phyloP scores from a whole-genome alignment of 2,113 vertebrate genomes.

The Crotalus helleri region DNA sequence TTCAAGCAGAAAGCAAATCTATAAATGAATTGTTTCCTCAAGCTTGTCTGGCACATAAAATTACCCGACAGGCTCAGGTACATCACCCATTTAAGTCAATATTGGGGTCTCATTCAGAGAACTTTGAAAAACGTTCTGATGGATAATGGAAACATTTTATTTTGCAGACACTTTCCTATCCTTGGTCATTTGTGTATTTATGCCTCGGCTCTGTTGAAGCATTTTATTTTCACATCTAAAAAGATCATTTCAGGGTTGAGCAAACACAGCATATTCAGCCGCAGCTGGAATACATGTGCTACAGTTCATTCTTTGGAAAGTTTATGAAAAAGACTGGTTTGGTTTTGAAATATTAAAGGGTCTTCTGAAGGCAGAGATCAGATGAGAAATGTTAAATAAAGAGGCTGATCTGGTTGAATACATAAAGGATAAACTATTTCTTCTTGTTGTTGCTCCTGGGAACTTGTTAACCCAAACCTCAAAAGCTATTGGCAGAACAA shows the following conservation, averaged over 20 bases:
- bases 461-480: constrained; percentile 21
- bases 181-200: constrained; percentile 59
- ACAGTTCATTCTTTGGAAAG: constrained; percentile 66
- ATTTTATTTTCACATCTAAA: constrained; percentile 70
- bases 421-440: constrained; percentile 50
- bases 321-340: constrained; percentile 58
- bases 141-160: constrained; percentile 52
- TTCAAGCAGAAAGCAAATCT: neutral
- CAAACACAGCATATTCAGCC: constrained; percentile 65
- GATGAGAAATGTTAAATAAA: constrained; percentile 63
- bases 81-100: constrained; percentile 29
- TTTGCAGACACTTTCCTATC: constrained; percentile 37
- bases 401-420: constrained; percentile 58
- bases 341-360: constrained; percentile 65
- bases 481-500: neutral
- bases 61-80: neutral
- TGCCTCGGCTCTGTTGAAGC: constrained; percentile 59
- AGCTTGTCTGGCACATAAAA: neutral
- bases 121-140: constrained; percentile 34
- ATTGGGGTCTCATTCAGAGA: constrained; percentile 29
- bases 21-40: constrained; percentile 20
- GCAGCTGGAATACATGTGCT: constrained; percentile 65
- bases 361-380: constrained; percentile 58
- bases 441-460: constrained; percentile 37
- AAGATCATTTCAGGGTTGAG: constrained; percentile 70